Evolutionary conservation across 2,113 vertebrate species (phyloP), one percentile per base, ranked within the genome.

Genomic region (Maccullochella peelii): DNA sequence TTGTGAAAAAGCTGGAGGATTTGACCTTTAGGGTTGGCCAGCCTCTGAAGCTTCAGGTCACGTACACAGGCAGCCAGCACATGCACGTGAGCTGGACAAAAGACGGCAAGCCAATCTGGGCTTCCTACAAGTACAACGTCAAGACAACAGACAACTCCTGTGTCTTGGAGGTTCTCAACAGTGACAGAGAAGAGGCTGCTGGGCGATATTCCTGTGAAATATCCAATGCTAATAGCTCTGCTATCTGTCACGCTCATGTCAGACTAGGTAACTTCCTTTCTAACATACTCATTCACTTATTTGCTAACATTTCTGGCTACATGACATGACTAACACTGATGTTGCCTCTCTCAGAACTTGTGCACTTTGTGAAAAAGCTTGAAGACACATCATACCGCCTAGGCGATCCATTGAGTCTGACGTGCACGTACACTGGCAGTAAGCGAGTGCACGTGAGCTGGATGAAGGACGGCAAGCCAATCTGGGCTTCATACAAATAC

Each of bases 181-280:
- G 91, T 10, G 96, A 97, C 92, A 92, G 94, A 89, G 92, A 94
- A 0, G 96, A 97, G 18, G 90, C 89, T 3, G 88, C 95, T 62
- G 97, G 97, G 79, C 93, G 94, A 59, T 98, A 98, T 54, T 96
- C 96, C 80, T 98, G 97, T 84, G 95, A 96, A 70, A 96, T 97
- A 72, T 95, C 96, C 67, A 98, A 98, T 40, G 90, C 94, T 83
- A 93, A 96, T 86, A 96, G 96, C 75, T 95, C 92, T 12, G 97
- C 95, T 57, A 94, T 96, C 62, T 97, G 95, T 66, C 96, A 96
- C 38, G 96, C 96, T 36, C 95, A 95, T 74, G 95, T 98, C 83
- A 88, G 52, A 33, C 71, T 95, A 57, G 96, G 97, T 69, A 95
- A 81, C 77, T 67, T 84, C 86, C 50, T 33, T 11, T 21, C 25